Evolutionary conservation across 2,888 invertebrate genomes (phyloP).

Genomic region (Anthophora plumipes): DNA sequence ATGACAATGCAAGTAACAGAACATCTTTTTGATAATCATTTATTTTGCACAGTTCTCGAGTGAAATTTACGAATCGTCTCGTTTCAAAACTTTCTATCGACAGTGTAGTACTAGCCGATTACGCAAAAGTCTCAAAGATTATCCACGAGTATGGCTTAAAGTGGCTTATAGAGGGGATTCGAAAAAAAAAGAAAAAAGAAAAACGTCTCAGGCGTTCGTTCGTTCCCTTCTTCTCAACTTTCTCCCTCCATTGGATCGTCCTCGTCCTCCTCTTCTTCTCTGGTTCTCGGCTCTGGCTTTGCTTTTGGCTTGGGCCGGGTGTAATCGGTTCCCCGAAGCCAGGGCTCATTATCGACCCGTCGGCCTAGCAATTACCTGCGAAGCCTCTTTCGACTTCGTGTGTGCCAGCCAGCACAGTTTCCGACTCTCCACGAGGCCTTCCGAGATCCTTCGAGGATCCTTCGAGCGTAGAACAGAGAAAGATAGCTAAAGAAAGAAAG

Average conservation of each 20-base stretch:
- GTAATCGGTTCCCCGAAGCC: slow-evolving; percentile 85
- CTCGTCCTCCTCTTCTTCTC: slow-evolving; percentile 48
- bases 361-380: slow-evolving; percentile 85
- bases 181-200: no score
- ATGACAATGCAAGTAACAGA: not conserved
- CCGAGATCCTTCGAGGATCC: slow-evolving; percentile 66
- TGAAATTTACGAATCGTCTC: not conserved
- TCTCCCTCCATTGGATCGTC: slow-evolving; percentile 50
- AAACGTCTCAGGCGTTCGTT: slow-evolving; percentile 33
- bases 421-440: slow-evolving; percentile 71
- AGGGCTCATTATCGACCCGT: slow-evolving; percentile 85
- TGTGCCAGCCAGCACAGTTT: slow-evolving; percentile 80
- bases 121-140: slow-evolving; percentile 41
- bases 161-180: slow-evolving; percentile 39
- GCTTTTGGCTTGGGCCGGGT: slow-evolving; percentile 83
- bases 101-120: slow-evolving; percentile 36
- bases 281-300: slow-evolving; percentile 71
- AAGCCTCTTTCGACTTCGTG: slow-evolving; percentile 82
- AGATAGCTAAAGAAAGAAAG: slow-evolving; percentile 2
- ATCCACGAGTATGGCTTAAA: slow-evolving; percentile 23
- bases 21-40: not conserved
- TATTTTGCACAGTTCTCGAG: not conserved
- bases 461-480: slow-evolving; percentile 45
- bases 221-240: slow-evolving; percentile 50
- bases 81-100: not conserved